phyloP scores from a whole-genome alignment of 2,888 invertebrate species.

The Cephus pygmeus region DNA sequence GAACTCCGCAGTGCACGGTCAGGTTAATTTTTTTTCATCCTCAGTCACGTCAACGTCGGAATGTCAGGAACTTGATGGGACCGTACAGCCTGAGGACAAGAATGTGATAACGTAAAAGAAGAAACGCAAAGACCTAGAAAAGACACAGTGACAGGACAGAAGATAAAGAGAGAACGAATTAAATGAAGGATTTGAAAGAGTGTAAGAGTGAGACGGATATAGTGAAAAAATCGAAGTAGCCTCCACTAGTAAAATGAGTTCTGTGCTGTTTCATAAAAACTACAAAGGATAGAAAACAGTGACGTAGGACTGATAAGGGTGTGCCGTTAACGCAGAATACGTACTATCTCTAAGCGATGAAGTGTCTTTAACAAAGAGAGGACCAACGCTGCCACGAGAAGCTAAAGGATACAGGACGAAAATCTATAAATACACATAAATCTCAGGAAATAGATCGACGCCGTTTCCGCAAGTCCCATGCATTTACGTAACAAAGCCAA shows the following conservation, averaged over 20 bases:
- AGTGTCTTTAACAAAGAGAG: neutral
- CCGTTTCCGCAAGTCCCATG: neutral
- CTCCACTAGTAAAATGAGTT: neutral
- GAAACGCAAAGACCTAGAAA: constrained; percentile 14
- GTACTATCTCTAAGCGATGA: neutral
- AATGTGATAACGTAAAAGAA: neutral
- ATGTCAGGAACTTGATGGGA: neutral
- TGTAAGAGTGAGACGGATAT: no score
- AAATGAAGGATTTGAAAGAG: no score
- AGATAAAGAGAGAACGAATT: constrained; percentile 1
- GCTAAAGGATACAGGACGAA: neutral
- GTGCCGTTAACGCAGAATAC: neutral
- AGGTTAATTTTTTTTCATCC: neutral
- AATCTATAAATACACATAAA: neutral
- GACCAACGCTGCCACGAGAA: neutral
- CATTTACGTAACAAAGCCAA: neutral
- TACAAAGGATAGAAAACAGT: neutral
- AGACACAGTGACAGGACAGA: neutral
- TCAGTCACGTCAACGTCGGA: neutral
- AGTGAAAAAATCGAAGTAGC: neutral
- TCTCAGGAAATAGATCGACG: neutral
- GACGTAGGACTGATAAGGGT: neutral
- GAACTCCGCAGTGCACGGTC: constrained; percentile 2
- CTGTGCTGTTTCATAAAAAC: neutral
- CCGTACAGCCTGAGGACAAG: neutral